Evolutionary conservation across 2,113 vertebrate genomes (phyloP), one percentile per base, ranked within the genome.

Genomic region (Pithys albifrons): DNA sequence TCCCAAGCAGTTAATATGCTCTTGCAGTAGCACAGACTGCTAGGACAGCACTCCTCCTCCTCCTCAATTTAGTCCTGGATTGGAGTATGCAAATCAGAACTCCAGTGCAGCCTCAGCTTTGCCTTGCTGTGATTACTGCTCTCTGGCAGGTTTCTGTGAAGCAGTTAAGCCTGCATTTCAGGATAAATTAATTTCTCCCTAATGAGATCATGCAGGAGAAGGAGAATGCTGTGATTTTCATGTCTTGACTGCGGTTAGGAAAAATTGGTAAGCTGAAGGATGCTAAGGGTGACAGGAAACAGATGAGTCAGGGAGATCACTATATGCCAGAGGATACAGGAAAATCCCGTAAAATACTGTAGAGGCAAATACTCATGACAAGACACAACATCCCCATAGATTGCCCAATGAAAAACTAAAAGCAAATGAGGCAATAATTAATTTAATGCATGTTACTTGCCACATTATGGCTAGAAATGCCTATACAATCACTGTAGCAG

Each of bases 241-340:
- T 3, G 18, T 64, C 75, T 66, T 76, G 41, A 80, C 33, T 62
- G 64, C 58, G 74, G n/a, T 65, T 8, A 11, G 7, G 43, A 61
- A 23, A n/a, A 31, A 35, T 2, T 29, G 24, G 35, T 69, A 90
- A 85, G 41, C n/a, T 73, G 88, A 82, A 91, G 81, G 66, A 73
- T 73, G 90, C 64, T 76, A 37, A 91, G 58, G 51, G 61, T 88
- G 88, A 77, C 83, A 77, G 91, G 67, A 86, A 95, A 66, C 58
- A 85, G 78, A 93, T 85, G 92, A 96, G 37, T 33, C 43, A 8
- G 55, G 59, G 75, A 70, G 15, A 70, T 43, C 2, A 9, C 23
- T 46, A 55, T 74, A 71, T 48, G 59, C 75, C 79, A 86, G 83
- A 80, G 79, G 79, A 88, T 58, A 86, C 54, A 82, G 59, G 37